phyloP scores from a whole-genome alignment of 2,797 vertebrate genomes.

The Pteropus rufus region DNA sequence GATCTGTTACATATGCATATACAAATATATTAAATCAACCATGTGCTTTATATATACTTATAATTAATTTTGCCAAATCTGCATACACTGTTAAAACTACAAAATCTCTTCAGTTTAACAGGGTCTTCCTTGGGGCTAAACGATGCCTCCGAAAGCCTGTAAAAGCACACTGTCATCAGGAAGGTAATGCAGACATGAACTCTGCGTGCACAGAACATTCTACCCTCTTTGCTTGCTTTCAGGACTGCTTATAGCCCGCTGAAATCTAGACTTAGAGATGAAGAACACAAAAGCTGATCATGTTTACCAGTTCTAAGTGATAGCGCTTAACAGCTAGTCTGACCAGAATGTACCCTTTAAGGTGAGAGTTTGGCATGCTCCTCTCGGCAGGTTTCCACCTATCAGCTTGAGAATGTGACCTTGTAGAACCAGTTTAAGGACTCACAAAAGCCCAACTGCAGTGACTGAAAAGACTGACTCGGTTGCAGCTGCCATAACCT shows the following conservation, averaged over 20 bases:
- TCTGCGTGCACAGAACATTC: not conserved
- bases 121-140: not conserved
- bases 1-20: not conserved
- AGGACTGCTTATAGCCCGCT: not conserved
- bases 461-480: not conserved
- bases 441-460: not conserved
- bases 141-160: not conserved
- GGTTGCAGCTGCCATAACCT: not conserved
- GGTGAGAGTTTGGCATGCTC: not conserved
- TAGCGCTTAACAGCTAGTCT: not conserved
- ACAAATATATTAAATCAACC: not conserved
- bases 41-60: not conserved
- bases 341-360: not conserved
- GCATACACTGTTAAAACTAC: not conserved
- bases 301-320: not conserved
- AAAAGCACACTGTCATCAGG: not conserved
- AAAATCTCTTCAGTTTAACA: conserved; percentile 19
- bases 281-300: not conserved
- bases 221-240: not conserved
- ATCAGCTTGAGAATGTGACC: not conserved
- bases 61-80: not conserved
- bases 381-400: not conserved
- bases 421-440: not conserved
- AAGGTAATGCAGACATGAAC: not conserved
- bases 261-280: not conserved